Conservation (phyloP, 2,797 vertebrate genomes). For the Gouania willdenowi region DNA sequence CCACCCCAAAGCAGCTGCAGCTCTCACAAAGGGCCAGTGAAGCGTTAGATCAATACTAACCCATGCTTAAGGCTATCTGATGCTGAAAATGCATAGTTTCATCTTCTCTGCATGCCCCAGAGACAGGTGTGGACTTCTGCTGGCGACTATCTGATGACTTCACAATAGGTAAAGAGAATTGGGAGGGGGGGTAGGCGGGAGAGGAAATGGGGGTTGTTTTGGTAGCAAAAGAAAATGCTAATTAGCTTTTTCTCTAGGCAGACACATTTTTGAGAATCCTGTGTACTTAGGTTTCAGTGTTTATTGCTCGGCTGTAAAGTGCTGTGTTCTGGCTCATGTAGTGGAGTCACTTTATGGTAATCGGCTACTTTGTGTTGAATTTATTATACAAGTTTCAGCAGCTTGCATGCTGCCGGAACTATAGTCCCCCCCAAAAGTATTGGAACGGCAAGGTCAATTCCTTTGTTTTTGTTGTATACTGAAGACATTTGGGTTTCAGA, state of each 20-base stretch:
- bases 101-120: slow-evolving; percentile 75
- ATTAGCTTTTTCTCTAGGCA: slow-evolving; percentile 71
- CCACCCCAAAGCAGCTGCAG: slow-evolving; percentile 75
- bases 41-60: slow-evolving; percentile 80
- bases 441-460: too few relatives aligned
- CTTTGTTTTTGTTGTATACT: too few relatives aligned
- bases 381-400: slow-evolving; percentile 31
- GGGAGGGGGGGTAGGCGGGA: slow-evolving; percentile 1
- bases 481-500: too few relatives aligned
- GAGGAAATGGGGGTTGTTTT: slow-evolving; percentile 42
- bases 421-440: too few relatives aligned
- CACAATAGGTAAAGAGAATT: slow-evolving; percentile 55
- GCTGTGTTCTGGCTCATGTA: slow-evolving; percentile 28
- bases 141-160: slow-evolving; percentile 73
- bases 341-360: slow-evolving; percentile 46
- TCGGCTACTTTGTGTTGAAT: slow-evolving; percentile 24
- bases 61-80: slow-evolving; percentile 77
- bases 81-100: slow-evolving; percentile 75
- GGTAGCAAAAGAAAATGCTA: slow-evolving; percentile 64
- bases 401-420: slow-evolving; percentile 23
- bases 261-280: slow-evolving; percentile 58
- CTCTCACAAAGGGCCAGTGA: slow-evolving; percentile 73
- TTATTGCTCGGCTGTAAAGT: slow-evolving; percentile 39
- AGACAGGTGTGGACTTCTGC: slow-evolving; percentile 77
- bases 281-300: slow-evolving; percentile 39